Base-by-base conservation (phyloP, 2,797 vertebrate genomes). In the Paramormyrops hopkinsi region DNA sequence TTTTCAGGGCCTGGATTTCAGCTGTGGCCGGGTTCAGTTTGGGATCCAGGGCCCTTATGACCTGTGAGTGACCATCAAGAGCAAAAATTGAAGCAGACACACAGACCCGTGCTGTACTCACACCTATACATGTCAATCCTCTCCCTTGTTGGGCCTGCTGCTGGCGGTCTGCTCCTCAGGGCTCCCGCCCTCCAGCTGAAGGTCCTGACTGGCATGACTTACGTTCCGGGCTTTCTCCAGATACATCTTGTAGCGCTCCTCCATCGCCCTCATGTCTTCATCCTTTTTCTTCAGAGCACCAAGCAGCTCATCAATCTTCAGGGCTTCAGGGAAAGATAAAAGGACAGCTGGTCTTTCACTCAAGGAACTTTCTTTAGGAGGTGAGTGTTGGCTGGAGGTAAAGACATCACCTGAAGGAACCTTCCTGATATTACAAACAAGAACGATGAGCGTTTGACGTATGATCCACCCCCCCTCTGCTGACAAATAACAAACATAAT, bases 191-290 rank as follows among this genome's bases (percentile, higher is more conserved):
- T 50, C 19, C 48, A 25, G 83, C 19, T 85, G 46, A 62, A 76
- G 44, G 5, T 25, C 11, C 46, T 37, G 51, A 37, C 29, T 25
- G n/a, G 62, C n/a, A 51, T 11, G 22, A 96, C 97, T 97, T 94
- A 99, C 98, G 90, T 97, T 98, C 91, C 98, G 97, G 93, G 98
- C 99, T 94, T 99, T 99, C 93, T 99, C 98, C 92, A 99, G 95
- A 92, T 99, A 99, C 97, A 98, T 98, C 94, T 99, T 99, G n/a
- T 99, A 99, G 93, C 99, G 95, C 91, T 99, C 98, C 91, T 99
- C 98, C 98, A 99, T 99, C 7, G 98, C 97, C 94, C 96, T 97
- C 99, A 99, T 99, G 94, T 99, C 99, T 8, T 99, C 99, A 56
- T 99, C 99, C 92, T 99, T 99, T 94, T 99, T 99, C 91, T 96